Evolutionary conservation across 2,888 invertebrate species (phyloP), one percentile per base, ranked within the genome.

Genomic region (Scaeva pyrastri): DNA sequence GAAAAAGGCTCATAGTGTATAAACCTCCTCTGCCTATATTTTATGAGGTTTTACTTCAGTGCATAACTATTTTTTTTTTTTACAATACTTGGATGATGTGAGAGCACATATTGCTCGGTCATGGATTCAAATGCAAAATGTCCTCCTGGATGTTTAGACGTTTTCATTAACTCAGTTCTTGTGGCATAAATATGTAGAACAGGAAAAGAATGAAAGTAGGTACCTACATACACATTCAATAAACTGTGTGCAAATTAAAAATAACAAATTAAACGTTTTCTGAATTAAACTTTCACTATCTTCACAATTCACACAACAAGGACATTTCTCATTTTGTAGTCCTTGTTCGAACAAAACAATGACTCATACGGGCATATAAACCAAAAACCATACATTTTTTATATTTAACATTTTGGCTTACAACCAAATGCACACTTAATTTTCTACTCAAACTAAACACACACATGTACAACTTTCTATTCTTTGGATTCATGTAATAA

Each of bases 341-440:
- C 36, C 16, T 31, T 31, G 31, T 14, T 5, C 14, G 2, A 68
- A 16, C 43, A 26, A 41, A 23, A 23, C 48, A 36, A 81, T 76
- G 81, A 81, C 76, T 76, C 76, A 81, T 39, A 16, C 41, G 12
- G 5, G 19, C 16, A 39, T 31, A n/a, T 45, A 7, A 16, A 45
- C 11, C 12, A 48, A 50, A 70, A 76, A 71, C 48, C 45, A 64
- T 64, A 64, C 26, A 64, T 31, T 31, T 45, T 64, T n/a, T 16
- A 14, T 31, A 64, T 45, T 45, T 45, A 11, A 45, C 16, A 45
- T 26, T 45, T 45, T 45, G 19, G 45, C 11, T 31, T 43, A 62
- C 36, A 50, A 39, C 21, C 26, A 62, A 43, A 60, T 14, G n/a
- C n/a, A 62, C n/a, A 23, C 45, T 45, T 26, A 45, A 23, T 64